Percentiles rank a stretch among this genome's conserved stretches.
These are phyloP conservation scores for Burhinus oedicnemus DNA, from an alignment of 2,113 vertebrate species.

Conservation along the genomic window DNA sequence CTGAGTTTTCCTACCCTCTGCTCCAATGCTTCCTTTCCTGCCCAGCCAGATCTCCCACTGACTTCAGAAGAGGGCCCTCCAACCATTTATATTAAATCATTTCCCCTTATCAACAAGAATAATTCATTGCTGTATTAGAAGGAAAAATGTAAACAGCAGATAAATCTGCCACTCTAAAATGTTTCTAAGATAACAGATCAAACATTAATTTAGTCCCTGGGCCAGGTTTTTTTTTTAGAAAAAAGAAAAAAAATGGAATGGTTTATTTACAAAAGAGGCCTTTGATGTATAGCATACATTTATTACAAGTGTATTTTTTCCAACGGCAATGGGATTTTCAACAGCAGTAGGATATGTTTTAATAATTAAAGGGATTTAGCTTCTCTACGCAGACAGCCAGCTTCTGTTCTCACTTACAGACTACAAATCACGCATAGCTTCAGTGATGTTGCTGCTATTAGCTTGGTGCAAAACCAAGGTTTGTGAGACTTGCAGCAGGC, in stretches of 20 bases:
- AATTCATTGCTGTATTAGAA: conserved; percentile 38
- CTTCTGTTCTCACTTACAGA: conserved; percentile 64
- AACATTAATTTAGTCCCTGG: conserved; percentile 19
- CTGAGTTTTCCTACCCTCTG: not conserved
- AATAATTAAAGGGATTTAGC: conserved; percentile 61
- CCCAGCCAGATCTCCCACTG: not conserved
- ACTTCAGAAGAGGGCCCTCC: conserved; percentile 5
- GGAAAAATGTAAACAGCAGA: conserved; percentile 45
- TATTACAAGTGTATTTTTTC: conserved; percentile 42
- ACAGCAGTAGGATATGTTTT: conserved; percentile 56
- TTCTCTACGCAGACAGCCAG: not conserved
- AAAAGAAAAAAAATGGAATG: not conserved
- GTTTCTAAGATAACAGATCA: conserved; percentile 41
- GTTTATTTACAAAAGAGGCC: conserved; percentile 19
- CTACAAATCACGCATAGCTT: conserved; percentile 41
- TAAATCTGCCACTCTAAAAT: conserved; percentile 42
- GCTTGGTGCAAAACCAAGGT: not conserved
- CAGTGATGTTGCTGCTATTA: not conserved
- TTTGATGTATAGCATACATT: conserved; percentile 49
- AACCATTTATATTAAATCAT: conserved; percentile 33
- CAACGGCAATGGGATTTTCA: conserved; percentile 21
- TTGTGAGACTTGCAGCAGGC: not conserved
- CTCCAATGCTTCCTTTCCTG: not conserved
- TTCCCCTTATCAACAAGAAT: conserved; percentile 31
- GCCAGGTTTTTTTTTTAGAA: not conserved